Conservation (phyloP, 2,113 vertebrate genomes). For the Cyanoderma ruficeps region DNA sequence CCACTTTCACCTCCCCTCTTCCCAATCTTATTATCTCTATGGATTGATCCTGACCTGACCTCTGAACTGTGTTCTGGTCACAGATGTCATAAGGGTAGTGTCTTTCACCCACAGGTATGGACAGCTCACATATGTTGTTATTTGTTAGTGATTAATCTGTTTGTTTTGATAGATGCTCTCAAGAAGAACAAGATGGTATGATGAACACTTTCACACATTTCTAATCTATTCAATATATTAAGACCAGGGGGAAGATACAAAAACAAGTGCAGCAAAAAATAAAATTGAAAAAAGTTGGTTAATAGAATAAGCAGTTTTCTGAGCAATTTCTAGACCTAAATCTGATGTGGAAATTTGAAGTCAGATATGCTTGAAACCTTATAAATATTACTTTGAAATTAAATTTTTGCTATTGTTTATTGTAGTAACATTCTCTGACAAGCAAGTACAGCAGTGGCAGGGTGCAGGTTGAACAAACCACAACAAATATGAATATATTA, state of each 20-base stretch:
- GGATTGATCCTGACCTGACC: neutral
- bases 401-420: neutral
- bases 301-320: neutral
- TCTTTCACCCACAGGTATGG: neutral
- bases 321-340: neutral
- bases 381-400: neutral
- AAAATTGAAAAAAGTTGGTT: neutral
- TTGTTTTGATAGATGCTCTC: neutral
- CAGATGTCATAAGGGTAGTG: neutral
- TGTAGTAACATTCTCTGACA: neutral
- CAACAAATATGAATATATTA: neutral
- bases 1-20: neutral
- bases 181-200: neutral
- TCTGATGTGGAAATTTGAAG: neutral
- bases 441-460: neutral
- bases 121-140: neutral
- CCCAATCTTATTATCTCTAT: neutral
- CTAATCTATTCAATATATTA: neutral
- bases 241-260: neutral
- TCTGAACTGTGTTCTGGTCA: neutral
- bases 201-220: neutral
- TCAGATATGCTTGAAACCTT: neutral
- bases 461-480: neutral
- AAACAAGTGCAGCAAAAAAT: neutral
- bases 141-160: neutral